A percentile compares a stretch with the other conserved stretches of the same genome.
Conservation (phyloP, 2,888 invertebrate species). For the Crematogaster levior region DNA sequence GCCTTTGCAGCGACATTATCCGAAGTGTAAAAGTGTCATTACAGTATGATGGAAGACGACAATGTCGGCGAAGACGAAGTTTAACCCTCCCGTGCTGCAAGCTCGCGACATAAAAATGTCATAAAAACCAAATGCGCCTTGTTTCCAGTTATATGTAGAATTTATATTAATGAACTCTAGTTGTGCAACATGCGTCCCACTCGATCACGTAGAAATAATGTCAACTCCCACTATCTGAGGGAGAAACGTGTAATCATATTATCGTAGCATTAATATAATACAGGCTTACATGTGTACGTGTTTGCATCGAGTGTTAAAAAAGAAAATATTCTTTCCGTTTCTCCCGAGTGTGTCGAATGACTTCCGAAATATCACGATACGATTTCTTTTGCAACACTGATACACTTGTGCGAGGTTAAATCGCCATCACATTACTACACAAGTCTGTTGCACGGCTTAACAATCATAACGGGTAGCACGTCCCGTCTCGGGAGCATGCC, state of each 20-base stretch:
- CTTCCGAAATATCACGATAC: neutral
- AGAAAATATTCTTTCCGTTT: neutral
- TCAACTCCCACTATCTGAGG: neutral
- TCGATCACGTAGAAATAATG: neutral
- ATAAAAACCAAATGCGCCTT: slow-evolving; percentile 11
- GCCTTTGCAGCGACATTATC: slow-evolving; percentile 81
- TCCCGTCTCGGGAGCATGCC: slow-evolving; percentile 58
- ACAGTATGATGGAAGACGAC: slow-evolving; percentile 60
- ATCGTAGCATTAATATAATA: neutral
- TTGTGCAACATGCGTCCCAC: neutral
- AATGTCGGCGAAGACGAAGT: slow-evolving; percentile 39
- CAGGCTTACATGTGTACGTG: neutral
- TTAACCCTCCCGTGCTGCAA: slow-evolving; percentile 12
- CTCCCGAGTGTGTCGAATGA: too few relatives aligned
- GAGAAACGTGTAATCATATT: neutral
- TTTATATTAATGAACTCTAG: slow-evolving; percentile 24
- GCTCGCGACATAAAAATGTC: slow-evolving; percentile 25
- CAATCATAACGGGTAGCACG: slow-evolving; percentile 65
- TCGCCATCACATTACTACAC: neutral
- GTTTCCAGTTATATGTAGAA: slow-evolving; percentile 6
- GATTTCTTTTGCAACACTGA: neutral
- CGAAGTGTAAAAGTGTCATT: slow-evolving; percentile 80
- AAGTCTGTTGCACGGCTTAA: slow-evolving; percentile 17
- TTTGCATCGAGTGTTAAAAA: neutral
- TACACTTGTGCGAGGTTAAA: neutral